Base-by-base conservation (phyloP, 2,797 vertebrate genomes). In the Chelidonichthys spinosus region DNA sequence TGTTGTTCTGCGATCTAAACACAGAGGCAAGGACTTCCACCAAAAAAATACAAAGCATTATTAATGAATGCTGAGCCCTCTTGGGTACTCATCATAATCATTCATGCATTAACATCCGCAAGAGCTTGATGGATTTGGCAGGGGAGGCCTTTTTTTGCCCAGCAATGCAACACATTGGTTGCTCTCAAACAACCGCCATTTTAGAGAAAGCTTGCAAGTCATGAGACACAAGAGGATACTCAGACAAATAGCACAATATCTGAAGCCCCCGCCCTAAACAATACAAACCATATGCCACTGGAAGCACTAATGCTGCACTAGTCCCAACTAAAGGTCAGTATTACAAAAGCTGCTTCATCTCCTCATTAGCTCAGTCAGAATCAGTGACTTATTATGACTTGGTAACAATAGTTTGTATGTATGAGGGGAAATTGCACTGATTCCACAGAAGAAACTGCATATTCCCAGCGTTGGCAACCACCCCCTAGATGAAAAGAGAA, bases 291-390 rank as follows among this genome's bases (percentile, higher is more conserved):
- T 7, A 15, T 67, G 10, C 36, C 17, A 39, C 2, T 35, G 17
- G 1, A 63, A 35, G 36, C 18, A 33, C 9, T 43, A 32, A 56
- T 54, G 64, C 33, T 55, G 33, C 42, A 6, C 14, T 7, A n/a
- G 25, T 64, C 36, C 43, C 59, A 62, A 40, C 59, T 42, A 11
- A 56, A 69, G 54, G 60, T 53, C 44, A 60, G 42, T 2, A 10
- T 25, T 44, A 78, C 37, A 15, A 36, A 17, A 50, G 42, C 17
- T 49, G 17, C 64, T 72, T 53, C 63, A 46, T 71, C 59, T 49
- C 56, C 63, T 66, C 2, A 60, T 78, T 76, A 62, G 36, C 53
- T 68, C 64, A 43, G 52, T 42, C 39, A 44, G 33, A 35, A 80
- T 53, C 47, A 63, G n/a, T 40, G 37, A 14, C 33, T 50, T 70